Conservation (phyloP, 2,797 vertebrate genomes). For the Poliocrania exsul region DNA sequence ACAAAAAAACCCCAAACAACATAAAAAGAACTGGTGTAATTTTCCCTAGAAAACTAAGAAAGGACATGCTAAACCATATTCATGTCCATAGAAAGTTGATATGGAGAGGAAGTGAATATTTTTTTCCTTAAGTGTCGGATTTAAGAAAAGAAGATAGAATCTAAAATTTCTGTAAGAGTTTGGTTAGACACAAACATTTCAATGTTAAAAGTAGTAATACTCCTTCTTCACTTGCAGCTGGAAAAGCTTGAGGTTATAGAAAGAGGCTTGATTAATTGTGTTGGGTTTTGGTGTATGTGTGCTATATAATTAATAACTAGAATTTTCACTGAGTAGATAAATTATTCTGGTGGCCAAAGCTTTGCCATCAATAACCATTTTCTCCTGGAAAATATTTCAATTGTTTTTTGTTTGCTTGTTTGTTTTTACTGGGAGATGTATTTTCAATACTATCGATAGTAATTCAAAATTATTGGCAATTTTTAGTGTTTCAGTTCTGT, state of each 20-base stretch:
- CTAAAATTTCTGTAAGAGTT: neutral
- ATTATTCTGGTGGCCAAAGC: neutral
- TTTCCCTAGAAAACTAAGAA: neutral
- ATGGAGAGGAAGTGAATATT: neutral
- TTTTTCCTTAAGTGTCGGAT: neutral
- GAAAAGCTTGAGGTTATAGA: neutral
- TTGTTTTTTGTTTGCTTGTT: neutral
- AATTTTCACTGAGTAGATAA: neutral
- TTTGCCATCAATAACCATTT: neutral
- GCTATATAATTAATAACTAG: neutral
- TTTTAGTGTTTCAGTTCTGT: neutral
- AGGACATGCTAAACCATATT: neutral
- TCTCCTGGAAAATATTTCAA: neutral
- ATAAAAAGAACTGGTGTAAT: accelerated
- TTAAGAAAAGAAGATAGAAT: neutral
- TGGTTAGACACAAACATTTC: neutral
- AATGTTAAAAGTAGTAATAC: neutral
- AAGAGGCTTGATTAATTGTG: neutral
- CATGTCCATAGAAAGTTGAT: neutral
- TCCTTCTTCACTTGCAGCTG: neutral
- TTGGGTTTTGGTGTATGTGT: neutral
- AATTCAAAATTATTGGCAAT: neutral
- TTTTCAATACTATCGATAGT: neutral
- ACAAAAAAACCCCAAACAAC: accelerated
- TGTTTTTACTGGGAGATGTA: neutral